Evolutionary conservation across 1,140 invertebrate genomes (phyloP), one percentile per base, ranked within the genome.

Genomic region (Nixonia krombeini): DNA sequence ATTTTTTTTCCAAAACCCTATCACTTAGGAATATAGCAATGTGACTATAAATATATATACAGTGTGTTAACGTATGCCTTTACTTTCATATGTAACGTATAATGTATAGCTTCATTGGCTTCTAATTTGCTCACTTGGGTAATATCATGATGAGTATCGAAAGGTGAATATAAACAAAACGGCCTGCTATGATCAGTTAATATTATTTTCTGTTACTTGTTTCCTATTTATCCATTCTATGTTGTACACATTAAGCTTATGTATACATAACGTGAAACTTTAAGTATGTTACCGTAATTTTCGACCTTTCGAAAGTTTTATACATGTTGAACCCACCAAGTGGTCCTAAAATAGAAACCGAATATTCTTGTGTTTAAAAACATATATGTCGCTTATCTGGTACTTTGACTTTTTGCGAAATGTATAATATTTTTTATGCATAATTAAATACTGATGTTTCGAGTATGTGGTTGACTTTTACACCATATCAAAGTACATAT

Each of bases 111-210:
- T 49, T 33, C 18, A 12, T 10, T 18, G 29, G 46, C 18, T 18
- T 49, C 29, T 47, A 29, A 49, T 37, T 49, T 49, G 33, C 33
- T 49, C 18, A 49, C 17, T 49, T 49, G 9, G 5, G 35, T 28
- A 1, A 16, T 38, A 28, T 50, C 23, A 21, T 38, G 35, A 37
- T 25, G 47, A 50, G 47, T 33, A 50, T 50, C 47, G 47, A 50
- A 49, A 26, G 35, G 26, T 50, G 26, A 21, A 25, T 41, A 49
- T 50, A 38, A 21, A 25, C 47, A 49, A 52, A 70, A 70, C 66
- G 66, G 66, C 66, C 66, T 70, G 66, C 23, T 63, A 29, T 64
- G 51, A 51, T 26, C 51, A 69, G 40, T 25, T 63, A 69, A 33
- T 37, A 38, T 70, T 56, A 59, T 44, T 26, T 45, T 23, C 29